A percentile compares a stretch with the other conserved stretches of the same genome.
Evolutionary conservation across 2,888 invertebrate genomes (phyloP).

Genomic region (Vanessa cardui): DNA sequence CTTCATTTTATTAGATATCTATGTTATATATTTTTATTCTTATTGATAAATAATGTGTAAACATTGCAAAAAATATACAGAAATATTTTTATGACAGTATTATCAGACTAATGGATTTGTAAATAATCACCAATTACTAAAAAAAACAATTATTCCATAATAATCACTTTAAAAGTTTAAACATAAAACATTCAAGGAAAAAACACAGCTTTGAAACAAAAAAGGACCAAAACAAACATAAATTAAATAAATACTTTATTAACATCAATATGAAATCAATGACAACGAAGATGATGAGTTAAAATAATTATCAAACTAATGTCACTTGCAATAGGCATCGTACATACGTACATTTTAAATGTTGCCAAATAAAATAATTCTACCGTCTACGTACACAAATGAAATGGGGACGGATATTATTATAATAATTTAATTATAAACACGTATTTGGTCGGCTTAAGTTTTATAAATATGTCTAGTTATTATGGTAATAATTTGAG

Average conservation of each 20-base stretch:
- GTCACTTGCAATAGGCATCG: constrained; percentile 20
- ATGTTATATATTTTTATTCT: constrained; percentile 25
- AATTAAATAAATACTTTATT: constrained; percentile 30
- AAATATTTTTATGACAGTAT: constrained; percentile 9
- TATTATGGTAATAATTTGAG: background rate
- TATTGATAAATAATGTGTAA: constrained; percentile 32
- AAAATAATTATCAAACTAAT: background rate
- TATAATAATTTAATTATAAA: constrained; percentile 11
- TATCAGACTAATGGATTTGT: constrained; percentile 2
- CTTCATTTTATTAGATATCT: constrained; percentile 74
- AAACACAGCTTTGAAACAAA: constrained; percentile 9
- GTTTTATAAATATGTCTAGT: background rate
- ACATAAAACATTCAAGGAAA: background rate
- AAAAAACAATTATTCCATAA: background rate
- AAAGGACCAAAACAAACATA: constrained; percentile 31
- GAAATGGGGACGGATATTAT: constrained; percentile 2
- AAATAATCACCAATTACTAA: background rate
- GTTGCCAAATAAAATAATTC: constrained; percentile 10
- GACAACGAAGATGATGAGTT: background rate
- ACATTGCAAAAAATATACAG: constrained; percentile 25
- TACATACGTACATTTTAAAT: background rate
- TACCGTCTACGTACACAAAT: constrained; percentile 4
- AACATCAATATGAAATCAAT: background rate
- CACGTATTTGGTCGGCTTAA: background rate
- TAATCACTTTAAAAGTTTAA: background rate